These are phyloP conservation scores for Helarctos malayanus DNA, from an alignment of 2,797 vertebrate genomes.

Conservation along the genomic window DNA sequence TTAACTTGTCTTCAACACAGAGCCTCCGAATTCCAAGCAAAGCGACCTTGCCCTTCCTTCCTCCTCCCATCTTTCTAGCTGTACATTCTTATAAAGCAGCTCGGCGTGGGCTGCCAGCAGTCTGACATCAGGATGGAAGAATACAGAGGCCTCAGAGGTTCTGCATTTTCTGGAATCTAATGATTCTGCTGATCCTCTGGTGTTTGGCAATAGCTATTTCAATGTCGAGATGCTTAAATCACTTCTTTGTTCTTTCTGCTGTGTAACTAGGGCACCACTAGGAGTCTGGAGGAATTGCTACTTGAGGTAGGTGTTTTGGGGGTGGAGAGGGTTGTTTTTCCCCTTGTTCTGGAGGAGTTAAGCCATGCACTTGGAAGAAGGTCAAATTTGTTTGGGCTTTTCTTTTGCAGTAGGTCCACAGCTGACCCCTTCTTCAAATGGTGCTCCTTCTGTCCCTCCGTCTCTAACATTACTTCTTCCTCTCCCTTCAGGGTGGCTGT, in stretches of 20 bases:
- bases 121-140: slow-evolving; percentile 74
- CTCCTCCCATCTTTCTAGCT: background rate
- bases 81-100: slow-evolving; percentile 47
- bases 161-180: slow-evolving; percentile 73
- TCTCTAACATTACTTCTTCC: background rate
- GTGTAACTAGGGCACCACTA: slow-evolving; percentile 44
- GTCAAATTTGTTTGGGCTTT: slow-evolving; percentile 13
- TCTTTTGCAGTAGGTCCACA: background rate
- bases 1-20: background rate
- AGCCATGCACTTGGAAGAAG: background rate
- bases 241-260: slow-evolving; percentile 77
- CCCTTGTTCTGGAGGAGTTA: slow-evolving; percentile 16
- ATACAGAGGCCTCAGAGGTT: slow-evolving; percentile 72
- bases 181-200: slow-evolving; percentile 69
- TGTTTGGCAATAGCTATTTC: slow-evolving; percentile 64
- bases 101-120: slow-evolving; percentile 65
- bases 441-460: background rate
- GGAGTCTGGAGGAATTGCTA: slow-evolving; percentile 39
- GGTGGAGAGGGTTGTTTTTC: background rate
- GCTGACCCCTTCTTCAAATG: slow-evolving; percentile 25
- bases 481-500: background rate
- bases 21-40: slow-evolving; percentile 1
- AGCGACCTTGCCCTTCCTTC: background rate
- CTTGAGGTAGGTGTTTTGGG: background rate
- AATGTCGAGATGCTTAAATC: slow-evolving; percentile 68